Evolutionary conservation across 2,888 invertebrate genomes (phyloP).

Genomic region (Catonia carolina): DNA sequence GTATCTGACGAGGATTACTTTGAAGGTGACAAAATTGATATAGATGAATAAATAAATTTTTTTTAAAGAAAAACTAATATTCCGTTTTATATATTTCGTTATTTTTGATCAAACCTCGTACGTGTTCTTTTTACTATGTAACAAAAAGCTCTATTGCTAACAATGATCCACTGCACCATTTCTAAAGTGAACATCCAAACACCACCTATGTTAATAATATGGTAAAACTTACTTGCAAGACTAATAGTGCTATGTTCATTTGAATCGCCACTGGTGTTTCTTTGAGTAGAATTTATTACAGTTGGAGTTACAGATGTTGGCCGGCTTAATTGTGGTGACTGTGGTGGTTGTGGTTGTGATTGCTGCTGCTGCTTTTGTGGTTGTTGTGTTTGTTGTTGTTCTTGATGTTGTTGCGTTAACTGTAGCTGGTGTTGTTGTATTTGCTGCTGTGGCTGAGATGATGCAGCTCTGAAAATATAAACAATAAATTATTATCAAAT

Average conservation of each 20-base stretch:
- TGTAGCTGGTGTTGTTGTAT: background rate
- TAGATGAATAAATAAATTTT: too few species aligned
- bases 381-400: background rate
- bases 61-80: too few species aligned
- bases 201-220: too few species aligned
- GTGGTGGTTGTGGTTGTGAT: background rate
- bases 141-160: too few species aligned
- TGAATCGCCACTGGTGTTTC: background rate
- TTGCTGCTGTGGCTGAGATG: constrained; percentile 22
- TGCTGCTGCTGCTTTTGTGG: background rate
- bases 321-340: background rate
- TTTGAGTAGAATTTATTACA: background rate
- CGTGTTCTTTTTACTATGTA: too few species aligned
- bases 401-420: background rate
- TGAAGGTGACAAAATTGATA: too few species aligned
- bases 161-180: too few species aligned
- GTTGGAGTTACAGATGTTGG: background rate
- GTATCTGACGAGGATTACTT: too few species aligned
- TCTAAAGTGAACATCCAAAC: too few species aligned
- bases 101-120: too few species aligned
- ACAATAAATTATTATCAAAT: too few species aligned
- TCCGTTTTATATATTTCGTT: too few species aligned
- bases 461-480: constrained; percentile 19
- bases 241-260: constrained; percentile 5
- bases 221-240: constrained; percentile 4